A percentile compares a stretch with the other conserved stretches of the same genome.
Conservation (phyloP, 1,140 invertebrate genomes). For the Megalonaias nervosa region DNA sequence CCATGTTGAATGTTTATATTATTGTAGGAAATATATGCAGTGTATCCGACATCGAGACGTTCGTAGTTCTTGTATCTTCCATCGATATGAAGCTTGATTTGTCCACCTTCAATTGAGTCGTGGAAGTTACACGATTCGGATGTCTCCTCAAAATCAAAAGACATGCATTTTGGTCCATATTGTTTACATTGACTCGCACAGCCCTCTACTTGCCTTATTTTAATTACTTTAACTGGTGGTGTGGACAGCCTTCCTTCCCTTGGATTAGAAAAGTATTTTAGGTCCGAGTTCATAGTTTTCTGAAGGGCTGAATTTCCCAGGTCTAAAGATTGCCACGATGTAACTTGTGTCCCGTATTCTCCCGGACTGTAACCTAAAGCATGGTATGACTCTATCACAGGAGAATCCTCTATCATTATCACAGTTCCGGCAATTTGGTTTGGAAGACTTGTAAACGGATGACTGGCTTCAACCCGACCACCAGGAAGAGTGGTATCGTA, state of each 20-base stretch:
- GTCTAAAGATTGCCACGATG: slow-evolving; percentile 8
- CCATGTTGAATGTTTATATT: slow-evolving; percentile 13
- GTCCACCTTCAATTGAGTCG: slow-evolving; percentile 13
- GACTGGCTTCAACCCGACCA: slow-evolving; percentile 16
- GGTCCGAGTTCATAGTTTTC: not conserved
- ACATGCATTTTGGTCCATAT: slow-evolving; percentile 13
- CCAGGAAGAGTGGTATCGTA: slow-evolving; percentile 22
- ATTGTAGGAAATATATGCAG: slow-evolving; percentile 9
- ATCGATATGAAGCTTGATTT: slow-evolving; percentile 15
- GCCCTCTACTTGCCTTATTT: not conserved
- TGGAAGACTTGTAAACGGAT: slow-evolving; percentile 19
- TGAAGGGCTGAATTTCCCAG: slow-evolving; percentile 17
- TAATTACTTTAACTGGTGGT: not conserved
- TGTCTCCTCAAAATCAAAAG: slow-evolving; percentile 23
- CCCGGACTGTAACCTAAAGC: slow-evolving; percentile 25
- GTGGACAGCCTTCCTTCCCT: slow-evolving; percentile 20
- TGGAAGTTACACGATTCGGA: slow-evolving; percentile 28
- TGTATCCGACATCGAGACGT: slow-evolving; percentile 17
- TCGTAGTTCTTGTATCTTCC: slow-evolving; percentile 27
- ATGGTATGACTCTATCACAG: slow-evolving; percentile 14
- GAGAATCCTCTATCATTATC: slow-evolving; percentile 19
- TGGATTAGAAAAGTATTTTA: slow-evolving; percentile 20
- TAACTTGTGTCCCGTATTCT: slow-evolving; percentile 19
- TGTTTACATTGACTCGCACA: slow-evolving; percentile 11
- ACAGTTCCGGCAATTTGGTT: slow-evolving; percentile 12